These are phyloP conservation scores for Laticauda laticaudata DNA, from an alignment of 2,113 vertebrate species.

Conservation along the genomic window DNA sequence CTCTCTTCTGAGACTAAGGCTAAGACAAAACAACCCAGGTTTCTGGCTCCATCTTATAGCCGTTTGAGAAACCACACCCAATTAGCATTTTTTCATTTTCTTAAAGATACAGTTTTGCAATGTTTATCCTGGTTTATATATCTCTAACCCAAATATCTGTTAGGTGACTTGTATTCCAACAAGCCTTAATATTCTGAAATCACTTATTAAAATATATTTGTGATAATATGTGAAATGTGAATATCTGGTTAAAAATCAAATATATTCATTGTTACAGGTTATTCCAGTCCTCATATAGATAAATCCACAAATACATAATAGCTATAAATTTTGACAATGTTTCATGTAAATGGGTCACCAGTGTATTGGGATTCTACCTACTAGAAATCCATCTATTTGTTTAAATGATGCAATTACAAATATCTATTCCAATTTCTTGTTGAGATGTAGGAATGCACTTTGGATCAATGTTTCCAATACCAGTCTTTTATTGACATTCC, in stretches of 20 bases:
- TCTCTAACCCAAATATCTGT: too few relatives aligned
- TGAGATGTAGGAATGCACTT: background rate
- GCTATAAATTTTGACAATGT: background rate
- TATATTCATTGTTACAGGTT: background rate
- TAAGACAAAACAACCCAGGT: too few relatives aligned
- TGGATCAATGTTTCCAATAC: background rate
- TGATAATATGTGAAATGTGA: background rate
- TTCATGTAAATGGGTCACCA: background rate
- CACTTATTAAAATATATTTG: background rate
- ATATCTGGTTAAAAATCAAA: background rate
- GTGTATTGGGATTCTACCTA: background rate
- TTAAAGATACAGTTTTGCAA: too few relatives aligned
- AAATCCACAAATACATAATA: background rate
- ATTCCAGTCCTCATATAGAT: background rate
- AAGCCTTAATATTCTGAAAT: background rate
- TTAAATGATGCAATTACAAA: background rate
- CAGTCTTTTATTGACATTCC: background rate
- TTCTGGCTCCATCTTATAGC: too few relatives aligned
- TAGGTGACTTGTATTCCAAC: too few relatives aligned
- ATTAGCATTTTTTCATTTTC: too few relatives aligned
- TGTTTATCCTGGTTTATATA: too few relatives aligned
- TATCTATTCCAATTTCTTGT: background rate
- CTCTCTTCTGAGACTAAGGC: too few relatives aligned
- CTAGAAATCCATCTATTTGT: background rate
- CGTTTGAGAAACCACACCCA: too few relatives aligned